A percentile compares a stretch with the other conserved stretches of the same genome.
These are phyloP conservation scores for Sycobia sp. DNA, from an alignment of 1,140 invertebrate species.

Conservation along the genomic window DNA sequence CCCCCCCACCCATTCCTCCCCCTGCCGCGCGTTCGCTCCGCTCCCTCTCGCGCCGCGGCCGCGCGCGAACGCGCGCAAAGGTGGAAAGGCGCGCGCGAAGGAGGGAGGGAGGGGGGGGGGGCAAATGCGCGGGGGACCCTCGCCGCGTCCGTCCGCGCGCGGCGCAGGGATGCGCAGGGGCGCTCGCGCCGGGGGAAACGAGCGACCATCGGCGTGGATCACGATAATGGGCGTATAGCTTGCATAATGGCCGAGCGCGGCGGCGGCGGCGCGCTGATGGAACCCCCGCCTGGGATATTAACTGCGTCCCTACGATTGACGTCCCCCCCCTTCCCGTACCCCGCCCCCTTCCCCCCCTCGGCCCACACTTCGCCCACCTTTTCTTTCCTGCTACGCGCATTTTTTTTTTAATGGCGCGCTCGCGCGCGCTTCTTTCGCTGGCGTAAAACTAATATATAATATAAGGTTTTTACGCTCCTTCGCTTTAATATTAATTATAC, in stretches of 20 bases:
- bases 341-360: neutral
- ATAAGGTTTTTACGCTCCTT: too few species aligned
- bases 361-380: neutral
- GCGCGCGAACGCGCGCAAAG: neutral
- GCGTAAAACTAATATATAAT: too few species aligned
- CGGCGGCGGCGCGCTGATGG: neutral
- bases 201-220: slow-evolving; percentile 8
- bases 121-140: too few species aligned
- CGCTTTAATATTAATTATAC: too few species aligned
- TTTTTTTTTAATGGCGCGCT: too few species aligned
- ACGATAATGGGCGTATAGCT: slow-evolving; percentile 17
- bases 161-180: neutral
- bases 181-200: neutral
- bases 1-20: neutral
- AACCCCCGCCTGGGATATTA: neutral
- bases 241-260: neutral
- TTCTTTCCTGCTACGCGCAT: too few species aligned
- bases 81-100: neutral
- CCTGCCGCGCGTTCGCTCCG: neutral
- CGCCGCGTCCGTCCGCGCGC: neutral
- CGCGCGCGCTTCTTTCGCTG: too few species aligned
- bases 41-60: neutral
- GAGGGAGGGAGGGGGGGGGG: too few species aligned
- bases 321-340: neutral
- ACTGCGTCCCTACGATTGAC: neutral